Evolutionary conservation across 2,888 invertebrate species (phyloP).

Genomic region (Pterostichus niger): DNA sequence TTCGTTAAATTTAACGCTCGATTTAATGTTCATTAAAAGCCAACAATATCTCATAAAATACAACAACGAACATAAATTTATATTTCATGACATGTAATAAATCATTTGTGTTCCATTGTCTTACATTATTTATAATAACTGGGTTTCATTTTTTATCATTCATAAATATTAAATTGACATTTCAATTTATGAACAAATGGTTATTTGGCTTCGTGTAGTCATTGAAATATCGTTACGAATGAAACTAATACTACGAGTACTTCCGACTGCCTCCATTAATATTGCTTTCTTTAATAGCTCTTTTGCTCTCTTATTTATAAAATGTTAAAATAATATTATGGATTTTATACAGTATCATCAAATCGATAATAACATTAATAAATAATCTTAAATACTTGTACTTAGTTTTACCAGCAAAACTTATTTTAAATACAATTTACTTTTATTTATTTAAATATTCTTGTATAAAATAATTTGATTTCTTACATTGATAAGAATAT

Average conservation of each 20-base stretch:
- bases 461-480: not conserved
- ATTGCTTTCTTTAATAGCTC: not conserved
- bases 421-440: too few species aligned
- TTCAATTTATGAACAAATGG: slow-evolving; percentile 25
- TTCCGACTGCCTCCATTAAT: not conserved
- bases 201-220: not conserved
- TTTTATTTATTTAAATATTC: too few species aligned
- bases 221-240: not conserved
- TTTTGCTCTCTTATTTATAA: too few species aligned
- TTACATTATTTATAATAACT: slow-evolving; percentile 45
- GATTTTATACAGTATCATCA: not conserved
- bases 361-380: not conserved
- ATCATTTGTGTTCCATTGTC: slow-evolving; percentile 40
- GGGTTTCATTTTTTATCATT: slow-evolving; percentile 14
- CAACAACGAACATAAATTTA: slow-evolving; percentile 41
- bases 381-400: not conserved
- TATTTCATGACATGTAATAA: slow-evolving; percentile 30
- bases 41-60: slow-evolving; percentile 56
- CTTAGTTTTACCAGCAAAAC: not conserved
- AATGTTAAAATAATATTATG: too few species aligned
- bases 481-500: not conserved
- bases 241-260: too few species aligned
- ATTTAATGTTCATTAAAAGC: slow-evolving; percentile 56
- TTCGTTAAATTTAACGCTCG: slow-evolving; percentile 58
- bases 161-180: slow-evolving; percentile 43